Percentiles rank a stretch among this genome's conserved stretches.
These are phyloP conservation scores for Eumaeus atala DNA, from an alignment of 1,140 invertebrate species.

Conservation along the genomic window DNA sequence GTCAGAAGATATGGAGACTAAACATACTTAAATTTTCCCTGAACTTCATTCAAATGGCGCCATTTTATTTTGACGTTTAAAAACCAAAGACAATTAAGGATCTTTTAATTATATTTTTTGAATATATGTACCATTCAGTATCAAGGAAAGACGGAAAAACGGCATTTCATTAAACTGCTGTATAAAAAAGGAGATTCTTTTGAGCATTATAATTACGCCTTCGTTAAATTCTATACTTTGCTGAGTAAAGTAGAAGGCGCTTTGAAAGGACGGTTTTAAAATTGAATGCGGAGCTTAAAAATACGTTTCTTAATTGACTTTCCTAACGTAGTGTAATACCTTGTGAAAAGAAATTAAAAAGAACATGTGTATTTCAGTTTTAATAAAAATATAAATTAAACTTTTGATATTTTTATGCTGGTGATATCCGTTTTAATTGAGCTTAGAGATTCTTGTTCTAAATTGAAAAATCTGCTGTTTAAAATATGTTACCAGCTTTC, in stretches of 20 bases:
- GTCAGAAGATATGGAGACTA: too few relatives aligned
- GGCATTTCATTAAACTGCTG: slow-evolving; percentile 57
- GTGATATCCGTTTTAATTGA: too few relatives aligned
- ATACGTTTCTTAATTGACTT: slow-evolving; percentile 54
- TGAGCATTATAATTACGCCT: slow-evolving; percentile 63
- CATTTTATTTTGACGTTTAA: not conserved
- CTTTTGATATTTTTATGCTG: too few relatives aligned
- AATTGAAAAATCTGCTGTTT: too few relatives aligned
- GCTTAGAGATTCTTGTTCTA: too few relatives aligned
- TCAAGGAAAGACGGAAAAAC: slow-evolving; percentile 52
- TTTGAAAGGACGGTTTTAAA: slow-evolving; percentile 57
- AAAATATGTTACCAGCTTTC: too few relatives aligned
- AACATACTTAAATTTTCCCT: too few relatives aligned
- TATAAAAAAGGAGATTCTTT: slow-evolving; percentile 57
- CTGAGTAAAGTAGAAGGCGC: slow-evolving; percentile 56
- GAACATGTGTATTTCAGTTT: slow-evolving; percentile 15
- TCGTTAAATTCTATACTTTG: slow-evolving; percentile 65
- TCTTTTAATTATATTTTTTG: slow-evolving; percentile 22
- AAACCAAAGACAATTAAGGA: slow-evolving; percentile 16
- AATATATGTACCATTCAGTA: slow-evolving; percentile 32
- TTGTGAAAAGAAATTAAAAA: slow-evolving; percentile 33
- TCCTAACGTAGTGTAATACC: slow-evolving; percentile 40
- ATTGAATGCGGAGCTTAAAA: slow-evolving; percentile 48
- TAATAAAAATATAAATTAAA: slow-evolving; percentile 12
- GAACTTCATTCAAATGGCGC: too few relatives aligned